Conservation (phyloP, 2,888 invertebrate species). For the Pollenia labialis region DNA sequence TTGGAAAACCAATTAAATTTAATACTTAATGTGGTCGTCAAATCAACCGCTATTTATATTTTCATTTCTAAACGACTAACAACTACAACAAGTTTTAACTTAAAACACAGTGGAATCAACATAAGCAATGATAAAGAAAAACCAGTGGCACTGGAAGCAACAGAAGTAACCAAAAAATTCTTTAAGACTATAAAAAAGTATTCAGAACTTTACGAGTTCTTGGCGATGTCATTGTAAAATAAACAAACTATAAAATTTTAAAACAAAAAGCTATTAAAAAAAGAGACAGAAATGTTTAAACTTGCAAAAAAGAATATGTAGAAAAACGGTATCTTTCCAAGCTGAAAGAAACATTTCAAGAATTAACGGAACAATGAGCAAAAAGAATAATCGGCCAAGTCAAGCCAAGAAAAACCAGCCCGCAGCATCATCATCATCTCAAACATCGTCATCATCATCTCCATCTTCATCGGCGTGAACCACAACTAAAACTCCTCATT, state of each 20-base stretch:
- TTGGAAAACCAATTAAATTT: constrained; percentile 67
- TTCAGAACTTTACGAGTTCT: constrained; percentile 37
- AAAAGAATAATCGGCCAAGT: constrained; percentile 23
- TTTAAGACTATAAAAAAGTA: constrained; percentile 19
- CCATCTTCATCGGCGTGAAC: neutral
- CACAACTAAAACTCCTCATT: constrained; percentile 44
- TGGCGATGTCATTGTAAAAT: constrained; percentile 29
- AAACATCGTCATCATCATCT: constrained; percentile 25
- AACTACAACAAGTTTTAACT: constrained; percentile 38
- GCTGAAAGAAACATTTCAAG: constrained; percentile 38
- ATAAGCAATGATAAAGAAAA: constrained; percentile 16
- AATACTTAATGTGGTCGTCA: constrained; percentile 57
- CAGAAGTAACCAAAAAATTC: constrained; percentile 43
- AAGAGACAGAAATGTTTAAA: constrained; percentile 27
- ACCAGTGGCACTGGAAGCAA: constrained; percentile 53
- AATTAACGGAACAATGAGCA: constrained; percentile 66
- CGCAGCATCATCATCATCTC: constrained; percentile 2
- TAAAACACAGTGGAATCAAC: neutral
- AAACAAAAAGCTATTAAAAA: neutral
- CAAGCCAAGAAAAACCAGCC: neutral
- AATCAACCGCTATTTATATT: constrained; percentile 33
- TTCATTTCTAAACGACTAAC: constrained; percentile 20
- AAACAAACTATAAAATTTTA: constrained; percentile 27
- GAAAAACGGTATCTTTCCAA: constrained; percentile 13
- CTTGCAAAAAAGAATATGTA: neutral